These are phyloP conservation scores for Cyclina sinensis DNA, from an alignment of 1,140 invertebrate species.

Conservation along the genomic window DNA sequence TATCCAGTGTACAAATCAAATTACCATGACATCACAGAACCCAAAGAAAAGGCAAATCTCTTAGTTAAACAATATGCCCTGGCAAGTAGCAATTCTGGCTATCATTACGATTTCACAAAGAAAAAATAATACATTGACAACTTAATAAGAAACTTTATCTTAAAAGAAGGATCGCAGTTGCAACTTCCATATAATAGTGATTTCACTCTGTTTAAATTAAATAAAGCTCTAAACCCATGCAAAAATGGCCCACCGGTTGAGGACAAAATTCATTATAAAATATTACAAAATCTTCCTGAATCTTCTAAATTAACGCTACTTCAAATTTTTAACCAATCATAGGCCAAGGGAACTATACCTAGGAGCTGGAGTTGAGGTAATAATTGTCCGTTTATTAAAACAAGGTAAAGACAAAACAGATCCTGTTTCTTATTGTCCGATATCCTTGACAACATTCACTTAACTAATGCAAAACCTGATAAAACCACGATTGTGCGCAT, in stretches of 20 bases:
- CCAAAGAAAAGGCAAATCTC: no score
- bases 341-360: not conserved
- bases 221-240: not conserved
- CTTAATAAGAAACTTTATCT: no score
- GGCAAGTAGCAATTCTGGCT: no score
- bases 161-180: no score
- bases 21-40: no score
- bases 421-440: slow-evolving; percentile 8
- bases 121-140: no score
- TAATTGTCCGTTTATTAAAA: not conserved
- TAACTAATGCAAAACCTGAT: slow-evolving; percentile 38
- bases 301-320: not conserved
- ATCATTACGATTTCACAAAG: no score
- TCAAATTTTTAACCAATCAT: not conserved
- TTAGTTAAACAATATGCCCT: no score
- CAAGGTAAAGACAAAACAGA: not conserved
- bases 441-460: not conserved
- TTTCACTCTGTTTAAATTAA: not conserved
- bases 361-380: not conserved
- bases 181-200: not conserved
- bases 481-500: not conserved
- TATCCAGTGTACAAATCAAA: no score
- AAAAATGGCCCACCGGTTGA: not conserved
- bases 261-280: not conserved
- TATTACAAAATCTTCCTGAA: not conserved